A percentile compares a stretch with the other conserved stretches of the same genome.
These are phyloP conservation scores for Hirtodrosophila histrioides DNA, from an alignment of 2,888 invertebrate genomes.

Conservation along the genomic window DNA sequence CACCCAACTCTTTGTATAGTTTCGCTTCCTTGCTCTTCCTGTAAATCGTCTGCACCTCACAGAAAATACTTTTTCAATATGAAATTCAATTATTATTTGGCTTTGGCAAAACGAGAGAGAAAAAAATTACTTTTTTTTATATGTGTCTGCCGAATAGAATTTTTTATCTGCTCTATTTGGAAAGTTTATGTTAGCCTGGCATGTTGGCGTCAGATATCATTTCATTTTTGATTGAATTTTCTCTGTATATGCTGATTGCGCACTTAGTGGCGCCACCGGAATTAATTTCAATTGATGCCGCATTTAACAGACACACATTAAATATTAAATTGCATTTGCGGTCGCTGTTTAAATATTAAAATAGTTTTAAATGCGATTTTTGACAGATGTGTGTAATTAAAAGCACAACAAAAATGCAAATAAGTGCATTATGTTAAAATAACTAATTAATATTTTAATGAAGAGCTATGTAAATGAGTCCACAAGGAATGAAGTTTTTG, in stretches of 20 bases:
- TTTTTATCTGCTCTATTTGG: too few relatives aligned
- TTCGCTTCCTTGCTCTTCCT: too few relatives aligned
- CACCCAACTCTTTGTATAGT: too few relatives aligned
- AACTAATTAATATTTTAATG: constrained; percentile 18
- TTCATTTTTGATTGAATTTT: constrained; percentile 52
- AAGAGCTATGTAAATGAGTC: too few relatives aligned
- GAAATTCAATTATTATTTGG: constrained; percentile 67
- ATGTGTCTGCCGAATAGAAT: too few relatives aligned
- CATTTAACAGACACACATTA: constrained; percentile 45
- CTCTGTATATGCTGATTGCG: constrained; percentile 64
- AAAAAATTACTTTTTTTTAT: too few relatives aligned
- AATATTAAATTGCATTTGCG: constrained; percentile 50
- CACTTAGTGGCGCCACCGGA: constrained; percentile 41
- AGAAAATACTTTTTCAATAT: constrained; percentile 41
- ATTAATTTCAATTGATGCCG: constrained; percentile 66
- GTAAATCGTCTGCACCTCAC: background rate
- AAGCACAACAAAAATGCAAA: constrained; percentile 14
- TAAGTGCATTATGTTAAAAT: background rate
- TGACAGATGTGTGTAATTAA: constrained; percentile 20
- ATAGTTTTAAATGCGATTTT: constrained; percentile 20
- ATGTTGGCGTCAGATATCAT: background rate
- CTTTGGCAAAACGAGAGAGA: background rate
- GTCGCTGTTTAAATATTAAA: constrained; percentile 18
- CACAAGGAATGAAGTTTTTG: too few relatives aligned
- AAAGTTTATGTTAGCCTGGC: too few relatives aligned